Conservation (phyloP, 2,888 invertebrate genomes). For the Cybosia mesomella region DNA sequence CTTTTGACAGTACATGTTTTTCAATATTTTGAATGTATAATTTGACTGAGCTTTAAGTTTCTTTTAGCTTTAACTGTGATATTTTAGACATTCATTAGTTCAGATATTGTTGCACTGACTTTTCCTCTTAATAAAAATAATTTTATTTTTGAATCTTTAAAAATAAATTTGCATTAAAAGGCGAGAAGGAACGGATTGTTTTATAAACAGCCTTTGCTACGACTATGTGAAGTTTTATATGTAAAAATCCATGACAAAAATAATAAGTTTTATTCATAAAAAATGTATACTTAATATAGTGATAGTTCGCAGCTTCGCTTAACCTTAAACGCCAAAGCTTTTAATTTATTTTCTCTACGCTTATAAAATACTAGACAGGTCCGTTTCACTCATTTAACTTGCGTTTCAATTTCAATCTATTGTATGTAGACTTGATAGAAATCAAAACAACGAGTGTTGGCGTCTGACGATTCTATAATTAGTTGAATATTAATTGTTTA, state of each 20-base stretch:
- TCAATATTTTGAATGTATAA: background rate
- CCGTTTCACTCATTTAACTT: background rate
- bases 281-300: background rate
- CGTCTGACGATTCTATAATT: background rate
- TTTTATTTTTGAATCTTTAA: background rate
- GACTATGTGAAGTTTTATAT: constrained; percentile 3
- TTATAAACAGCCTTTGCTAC: background rate
- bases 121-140: background rate
- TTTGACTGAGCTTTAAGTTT: constrained; percentile 3
- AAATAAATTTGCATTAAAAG: too few species aligned
- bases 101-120: background rate
- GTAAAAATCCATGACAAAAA: constrained; percentile 9
- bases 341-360: background rate
- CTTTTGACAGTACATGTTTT: background rate
- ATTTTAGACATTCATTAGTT: background rate
- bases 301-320: background rate
- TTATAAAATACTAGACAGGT: background rate
- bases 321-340: background rate
- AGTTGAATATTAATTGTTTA: background rate
- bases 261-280: background rate
- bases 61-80: background rate
- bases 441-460: background rate
- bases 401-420: background rate
- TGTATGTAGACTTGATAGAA: background rate
- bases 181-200: background rate